Percentiles rank a stretch among this genome's conserved stretches.
These are phyloP conservation scores for Drosophila affinis DNA, from an alignment of 2,888 invertebrate species.

Conservation along the genomic window DNA sequence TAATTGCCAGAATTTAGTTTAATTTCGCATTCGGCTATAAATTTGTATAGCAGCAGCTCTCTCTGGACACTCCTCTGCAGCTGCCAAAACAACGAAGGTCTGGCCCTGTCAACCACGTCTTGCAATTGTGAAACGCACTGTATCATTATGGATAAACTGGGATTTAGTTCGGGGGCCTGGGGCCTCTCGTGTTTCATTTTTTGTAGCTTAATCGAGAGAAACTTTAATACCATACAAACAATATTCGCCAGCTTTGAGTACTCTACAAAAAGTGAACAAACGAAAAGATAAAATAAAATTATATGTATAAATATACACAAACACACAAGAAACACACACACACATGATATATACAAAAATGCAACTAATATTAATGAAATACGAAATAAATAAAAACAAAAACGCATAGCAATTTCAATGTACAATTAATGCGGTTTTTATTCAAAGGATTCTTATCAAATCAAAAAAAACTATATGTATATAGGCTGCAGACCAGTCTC, in stretches of 20 bases:
- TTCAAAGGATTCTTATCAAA: not conserved
- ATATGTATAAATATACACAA: constrained; percentile 29
- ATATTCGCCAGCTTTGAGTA: constrained; percentile 35
- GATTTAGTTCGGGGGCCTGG: not conserved
- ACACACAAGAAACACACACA: not conserved
- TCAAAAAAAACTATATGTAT: too few relatives aligned
- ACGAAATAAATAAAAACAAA: constrained; percentile 32
- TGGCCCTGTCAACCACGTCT: not conserved
- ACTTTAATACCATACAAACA: constrained; percentile 8
- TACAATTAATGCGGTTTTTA: constrained; percentile 26
- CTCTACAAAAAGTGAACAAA: constrained; percentile 34
- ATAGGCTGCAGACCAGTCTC: not conserved
- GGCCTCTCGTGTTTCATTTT: constrained; percentile 1
- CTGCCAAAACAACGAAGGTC: not conserved
- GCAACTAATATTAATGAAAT: constrained; percentile 45
- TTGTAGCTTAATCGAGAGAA: not conserved
- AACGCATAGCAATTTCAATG: constrained; percentile 48
- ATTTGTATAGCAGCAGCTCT: too few relatives aligned
- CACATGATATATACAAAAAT: constrained; percentile 37
- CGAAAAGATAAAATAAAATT: constrained; percentile 21
- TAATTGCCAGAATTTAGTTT: not conserved
- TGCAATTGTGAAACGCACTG: constrained; percentile 1
- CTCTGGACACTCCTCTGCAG: not conserved
- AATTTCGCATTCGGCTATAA: too few relatives aligned
- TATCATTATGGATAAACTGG: not conserved